Percentiles rank a stretch among this genome's conserved stretches.
Conservation (phyloP, 2,797 vertebrate species). For the Bucorvus abyssinicus region DNA sequence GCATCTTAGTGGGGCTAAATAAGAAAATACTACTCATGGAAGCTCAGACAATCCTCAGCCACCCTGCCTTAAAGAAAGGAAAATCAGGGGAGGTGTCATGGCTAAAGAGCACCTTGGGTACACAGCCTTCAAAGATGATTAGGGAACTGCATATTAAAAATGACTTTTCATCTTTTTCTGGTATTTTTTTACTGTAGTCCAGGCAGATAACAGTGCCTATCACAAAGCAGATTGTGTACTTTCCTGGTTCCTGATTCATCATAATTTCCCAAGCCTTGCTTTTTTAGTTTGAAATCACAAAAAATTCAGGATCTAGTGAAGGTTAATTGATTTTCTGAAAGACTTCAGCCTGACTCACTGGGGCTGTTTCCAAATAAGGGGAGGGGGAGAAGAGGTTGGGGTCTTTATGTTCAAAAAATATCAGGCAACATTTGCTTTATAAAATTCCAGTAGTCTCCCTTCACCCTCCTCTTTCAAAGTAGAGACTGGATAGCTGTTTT, state of each 20-base stretch:
- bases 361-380: not conserved
- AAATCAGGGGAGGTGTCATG: not conserved
- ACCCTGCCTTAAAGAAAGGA: not conserved
- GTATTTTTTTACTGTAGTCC: not conserved
- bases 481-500: not conserved
- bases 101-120: not conserved
- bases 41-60: not conserved
- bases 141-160: not conserved
- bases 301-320: not conserved
- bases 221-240: not conserved
- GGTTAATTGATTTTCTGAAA: not conserved
- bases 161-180: not conserved
- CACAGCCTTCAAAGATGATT: not conserved
- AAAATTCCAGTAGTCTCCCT: not conserved
- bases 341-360: not conserved
- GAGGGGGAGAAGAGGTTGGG: accelerated
- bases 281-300: not conserved
- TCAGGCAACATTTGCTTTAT: not conserved
- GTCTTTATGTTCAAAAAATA: not conserved
- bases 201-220: not conserved
- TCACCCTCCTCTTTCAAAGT: not conserved
- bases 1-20: not conserved
- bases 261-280: not conserved
- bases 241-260: not conserved
- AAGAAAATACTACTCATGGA: not conserved